Conservation (phyloP, 2,113 vertebrate genomes). For the Rynchops niger region DNA sequence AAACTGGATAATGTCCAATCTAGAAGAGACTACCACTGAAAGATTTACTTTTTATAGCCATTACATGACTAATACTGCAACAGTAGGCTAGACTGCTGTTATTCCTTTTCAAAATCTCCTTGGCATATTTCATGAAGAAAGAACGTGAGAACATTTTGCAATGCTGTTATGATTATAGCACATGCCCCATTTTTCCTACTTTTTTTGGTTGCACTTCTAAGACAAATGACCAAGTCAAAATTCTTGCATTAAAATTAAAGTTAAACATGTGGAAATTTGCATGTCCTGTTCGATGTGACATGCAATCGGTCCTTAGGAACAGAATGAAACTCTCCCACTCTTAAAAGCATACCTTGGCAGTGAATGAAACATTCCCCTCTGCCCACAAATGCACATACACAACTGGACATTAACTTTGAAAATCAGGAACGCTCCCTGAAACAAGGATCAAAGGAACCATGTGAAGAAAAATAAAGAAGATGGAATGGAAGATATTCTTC, state of each 20-base stretch:
- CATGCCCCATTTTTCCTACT: not conserved
- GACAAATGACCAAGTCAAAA: not conserved
- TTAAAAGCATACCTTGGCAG: conserved; percentile 41
- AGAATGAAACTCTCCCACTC: not conserved
- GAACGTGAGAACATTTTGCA: not conserved
- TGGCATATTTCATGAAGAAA: not conserved
- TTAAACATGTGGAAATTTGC: not conserved
- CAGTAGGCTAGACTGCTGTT: not conserved
- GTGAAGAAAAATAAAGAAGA: not conserved
- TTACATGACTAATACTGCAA: not conserved
- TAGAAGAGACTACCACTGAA: not conserved
- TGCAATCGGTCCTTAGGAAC: not conserved
- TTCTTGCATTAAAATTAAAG: not conserved
- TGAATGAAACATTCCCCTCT: not conserved
- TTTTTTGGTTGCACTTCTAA: not conserved
- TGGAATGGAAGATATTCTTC: not conserved
- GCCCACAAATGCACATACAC: conserved; percentile 5
- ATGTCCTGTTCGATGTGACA: not conserved
- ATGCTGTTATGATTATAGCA: not conserved
- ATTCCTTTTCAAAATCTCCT: not conserved
- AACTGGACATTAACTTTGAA: conserved; percentile 27
- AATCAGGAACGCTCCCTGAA: not conserved
- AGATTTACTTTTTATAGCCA: not conserved
- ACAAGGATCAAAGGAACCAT: conserved; percentile 16
- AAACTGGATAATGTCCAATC: not conserved